phyloP scores from a whole-genome alignment of 2,888 invertebrate genomes.

The Cephus runcator region DNA sequence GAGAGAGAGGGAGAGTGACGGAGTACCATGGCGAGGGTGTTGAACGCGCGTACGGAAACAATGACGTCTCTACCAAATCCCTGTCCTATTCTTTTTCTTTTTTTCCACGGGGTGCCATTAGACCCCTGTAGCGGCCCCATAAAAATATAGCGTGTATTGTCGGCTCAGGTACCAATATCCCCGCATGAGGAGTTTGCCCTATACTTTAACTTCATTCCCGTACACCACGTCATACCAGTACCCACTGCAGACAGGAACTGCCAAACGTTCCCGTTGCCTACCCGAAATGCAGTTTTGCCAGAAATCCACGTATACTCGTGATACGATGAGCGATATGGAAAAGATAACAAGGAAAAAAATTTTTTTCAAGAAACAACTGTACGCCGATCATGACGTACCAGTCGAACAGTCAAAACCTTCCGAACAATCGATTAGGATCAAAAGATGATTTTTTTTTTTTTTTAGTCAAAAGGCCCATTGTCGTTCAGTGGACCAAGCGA shows the following conservation, averaged over 20 bases:
- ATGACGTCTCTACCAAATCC: constrained; percentile 62
- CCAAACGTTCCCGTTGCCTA: neutral
- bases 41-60: constrained; percentile 52
- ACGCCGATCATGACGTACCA: neutral
- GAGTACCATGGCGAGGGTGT: constrained; percentile 25
- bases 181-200: neutral
- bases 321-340: neutral
- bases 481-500: constrained; percentile 57
- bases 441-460: neutral
- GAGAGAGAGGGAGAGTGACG: constrained; percentile 14
- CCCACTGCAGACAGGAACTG: neutral
- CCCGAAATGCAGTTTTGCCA: neutral
- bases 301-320: neutral
- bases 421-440: neutral
- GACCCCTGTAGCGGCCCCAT: constrained; percentile 52
- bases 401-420: neutral
- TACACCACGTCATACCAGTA: neutral
- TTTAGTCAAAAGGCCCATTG: constrained; percentile 46
- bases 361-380: neutral
- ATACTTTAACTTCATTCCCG: neutral
- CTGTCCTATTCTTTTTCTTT: constrained; percentile 44
- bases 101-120: constrained; percentile 55
- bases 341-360: neutral
- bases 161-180: constrained; percentile 44
- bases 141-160: constrained; percentile 57